Evolutionary conservation across 2,113 vertebrate genomes (phyloP).

Genomic region (Tragelaphus imberbis): DNA sequence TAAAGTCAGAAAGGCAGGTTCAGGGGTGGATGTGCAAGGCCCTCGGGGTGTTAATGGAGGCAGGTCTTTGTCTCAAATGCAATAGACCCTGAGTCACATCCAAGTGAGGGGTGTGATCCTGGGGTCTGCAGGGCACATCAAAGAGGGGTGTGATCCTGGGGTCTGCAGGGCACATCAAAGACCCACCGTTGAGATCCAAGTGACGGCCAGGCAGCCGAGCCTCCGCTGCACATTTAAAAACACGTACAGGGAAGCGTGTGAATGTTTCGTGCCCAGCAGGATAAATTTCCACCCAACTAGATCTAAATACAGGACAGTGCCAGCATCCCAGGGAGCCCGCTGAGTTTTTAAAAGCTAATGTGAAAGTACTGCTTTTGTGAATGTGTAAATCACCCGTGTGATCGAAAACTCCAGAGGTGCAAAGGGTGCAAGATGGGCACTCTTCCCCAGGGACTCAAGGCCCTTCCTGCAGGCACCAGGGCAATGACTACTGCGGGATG

Average conservation of each 20-base stretch:
- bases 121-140: background rate
- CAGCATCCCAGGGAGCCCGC: background rate
- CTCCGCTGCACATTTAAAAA: accelerated
- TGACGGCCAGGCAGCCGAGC: background rate
- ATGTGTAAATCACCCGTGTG: background rate
- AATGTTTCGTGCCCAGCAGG: accelerated
- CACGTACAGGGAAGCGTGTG: background rate
- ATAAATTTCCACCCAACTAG: background rate
- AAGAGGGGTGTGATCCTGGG: background rate
- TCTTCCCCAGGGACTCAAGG: background rate
- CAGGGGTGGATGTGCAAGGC: accelerated
- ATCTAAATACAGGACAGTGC: background rate
- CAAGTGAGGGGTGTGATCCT: background rate
- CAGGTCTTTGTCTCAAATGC: background rate
- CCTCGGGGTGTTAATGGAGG: background rate
- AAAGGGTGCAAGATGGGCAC: background rate
- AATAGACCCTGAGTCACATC: too few species aligned
- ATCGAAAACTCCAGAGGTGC: background rate
- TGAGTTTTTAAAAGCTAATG: background rate
- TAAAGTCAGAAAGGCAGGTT: background rate
- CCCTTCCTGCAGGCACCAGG: background rate
- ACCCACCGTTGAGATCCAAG: background rate
- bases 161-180: background rate
- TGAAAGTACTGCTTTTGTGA: background rate
- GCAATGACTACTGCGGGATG: background rate